Conservation (phyloP, 2,113 vertebrate genomes). For the Tragelaphus buxtoni region DNA sequence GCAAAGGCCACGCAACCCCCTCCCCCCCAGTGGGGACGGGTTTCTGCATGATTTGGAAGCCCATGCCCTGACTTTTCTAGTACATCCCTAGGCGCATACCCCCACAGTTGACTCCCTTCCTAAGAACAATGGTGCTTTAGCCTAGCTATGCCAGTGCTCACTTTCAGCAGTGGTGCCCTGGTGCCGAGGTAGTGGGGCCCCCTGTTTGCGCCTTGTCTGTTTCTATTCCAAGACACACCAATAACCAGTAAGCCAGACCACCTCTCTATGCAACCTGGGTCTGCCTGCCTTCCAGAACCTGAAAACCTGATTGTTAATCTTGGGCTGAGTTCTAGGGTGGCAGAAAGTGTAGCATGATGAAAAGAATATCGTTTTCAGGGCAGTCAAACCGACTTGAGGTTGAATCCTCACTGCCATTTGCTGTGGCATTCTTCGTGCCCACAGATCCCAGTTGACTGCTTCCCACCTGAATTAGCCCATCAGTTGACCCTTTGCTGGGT, state of each 20-base stretch:
- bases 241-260: not conserved
- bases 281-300: not conserved
- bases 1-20: not conserved
- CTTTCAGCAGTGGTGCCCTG: not conserved
- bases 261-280: not conserved
- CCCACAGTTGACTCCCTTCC: not conserved
- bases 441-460: not conserved
- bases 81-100: not conserved
- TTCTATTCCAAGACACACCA: not conserved
- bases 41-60: not conserved
- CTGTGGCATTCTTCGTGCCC: not conserved
- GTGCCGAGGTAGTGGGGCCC: not conserved
- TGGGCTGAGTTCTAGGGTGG: not conserved
- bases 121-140: not conserved
- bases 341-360: not conserved
- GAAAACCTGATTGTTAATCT: not conserved
- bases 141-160: not conserved
- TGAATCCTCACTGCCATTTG: not conserved
- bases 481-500: not conserved
- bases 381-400: not conserved
- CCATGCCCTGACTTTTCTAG: not conserved
- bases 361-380: not conserved
- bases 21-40: not conserved
- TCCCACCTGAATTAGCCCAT: not conserved
- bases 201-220: not conserved